Evolutionary conservation across 2,888 invertebrate species (phyloP), one percentile per base, ranked within the genome.

Genomic region (Patella ulyssiponensis): DNA sequence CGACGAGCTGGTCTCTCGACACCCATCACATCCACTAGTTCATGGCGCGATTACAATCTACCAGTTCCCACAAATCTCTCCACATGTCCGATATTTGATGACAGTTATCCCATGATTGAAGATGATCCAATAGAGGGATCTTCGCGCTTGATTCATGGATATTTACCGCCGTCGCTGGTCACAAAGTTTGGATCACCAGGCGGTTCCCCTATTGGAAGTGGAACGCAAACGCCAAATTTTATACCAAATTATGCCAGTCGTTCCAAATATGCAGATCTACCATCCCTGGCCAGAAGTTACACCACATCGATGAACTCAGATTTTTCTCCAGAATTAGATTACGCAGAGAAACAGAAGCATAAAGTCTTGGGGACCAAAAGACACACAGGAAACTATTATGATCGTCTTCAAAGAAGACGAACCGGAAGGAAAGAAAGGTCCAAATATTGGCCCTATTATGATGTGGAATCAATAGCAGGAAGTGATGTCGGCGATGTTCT

Each of bases 401-500:
- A 81, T 27, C 81, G 84, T 44, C 75, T 86, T 44, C 74, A 82
- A 44, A 71, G 77, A 11, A 82, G 79, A 75, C 74, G 85, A 56
- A 76, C 81, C 23, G 83, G 84, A 23, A 77, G 75, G 15, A 76
- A 79, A n/a, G 81, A 81, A 14, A 83, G 80, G 64, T 77, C 77
- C 27, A 75, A 77, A 20, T 86, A 86, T 73, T 84, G 86, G 83
- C 85, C 85, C 15, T 86, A 85, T 80, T 82, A 83, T 53, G 84
- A 86, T 69, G 83, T 83, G 11, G 87, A 87, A 70, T 85, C 85
- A 53, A 83, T 86, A n/a, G 84, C 80, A 51, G 80, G 79, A 11
- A 82, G 83, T 72, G 83, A 83, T 76, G 75, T 83, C n/a, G 81
- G 79, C 12, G 85, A 84, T 71, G 73, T 85, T 11, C 77, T 84